Base-by-base conservation (phyloP, 2,113 vertebrate species). In the Urocitellus parryii region DNA sequence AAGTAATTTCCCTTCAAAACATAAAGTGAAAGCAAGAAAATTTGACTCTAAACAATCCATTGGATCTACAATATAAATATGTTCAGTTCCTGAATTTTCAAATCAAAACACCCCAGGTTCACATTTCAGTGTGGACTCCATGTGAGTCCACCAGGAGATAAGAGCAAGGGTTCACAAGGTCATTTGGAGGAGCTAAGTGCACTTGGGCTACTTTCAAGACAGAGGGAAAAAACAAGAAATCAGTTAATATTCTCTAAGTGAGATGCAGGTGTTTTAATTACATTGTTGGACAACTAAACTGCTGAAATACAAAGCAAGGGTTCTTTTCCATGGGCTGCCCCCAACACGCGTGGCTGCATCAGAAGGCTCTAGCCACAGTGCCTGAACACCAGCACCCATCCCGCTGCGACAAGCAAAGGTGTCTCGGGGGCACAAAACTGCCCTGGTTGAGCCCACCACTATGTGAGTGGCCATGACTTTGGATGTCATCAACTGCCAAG, bases 1-100 rank as follows among this genome's bases (percentile, higher is more conserved):
- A 97, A 95, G 96, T 97, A 96, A 98, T 96, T 97, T 67, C 25
- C 63, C 58, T 88, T 79, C 18, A 29, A 92, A 79, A 88, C 27
- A 56, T 56, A 79, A 73, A 79, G 5, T 34, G 74, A 89, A 94
- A 53, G 61, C 70, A 76, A 76, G 32, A 77, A 70, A 86, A 84
- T 39, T 29, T 82, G 81, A 37, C 56, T 87, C 81, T 39, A 83
- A 65, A 65, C 29, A 83, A 76, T 37, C 53, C 61, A 67, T 2
- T 48, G 53, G 42, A 81, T 27, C 91, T 79, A 80, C n/a, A 74
- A 51, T 39, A 79, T 12, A 84, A 84, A 88, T 72, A 45, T 67
- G 20, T 27, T 61, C 32, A 29, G 16, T 48, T 77, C 32, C 45
- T 68, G 22, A 85, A 17, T 73, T 80, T 85, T 53, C 83, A 20